Evolutionary conservation across 2,888 invertebrate genomes (phyloP), one percentile per base, ranked within the genome.

Genomic region (Oscheius onirici): DNA sequence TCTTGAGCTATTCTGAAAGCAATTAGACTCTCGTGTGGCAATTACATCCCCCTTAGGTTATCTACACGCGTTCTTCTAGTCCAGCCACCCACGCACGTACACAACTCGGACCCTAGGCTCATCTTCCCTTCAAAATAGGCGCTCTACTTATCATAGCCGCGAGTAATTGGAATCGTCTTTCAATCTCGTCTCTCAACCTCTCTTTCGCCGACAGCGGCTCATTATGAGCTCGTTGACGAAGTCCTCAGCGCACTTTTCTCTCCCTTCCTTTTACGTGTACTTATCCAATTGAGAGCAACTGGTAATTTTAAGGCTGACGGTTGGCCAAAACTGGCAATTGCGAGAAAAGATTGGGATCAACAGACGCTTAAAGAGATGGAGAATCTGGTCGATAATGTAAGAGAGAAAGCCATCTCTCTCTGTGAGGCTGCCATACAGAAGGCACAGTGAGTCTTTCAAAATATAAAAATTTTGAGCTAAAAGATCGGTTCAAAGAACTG

Each of bases 291-390:
- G 46, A 8, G 20, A 17, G 5, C n/a, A n/a, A 13, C 0, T 17
- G 20, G 6, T 24, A 22, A 22, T 22, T 66, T 66, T 41, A 22
- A 66, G 66, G 54, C 66, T 5, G 66, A 66, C 66, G 55, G 66
- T 22, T 66, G 66, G 66, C 40, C 66, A n/a, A 66, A 66, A 44
- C 24, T 66, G 2, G 66, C 54, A 20, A 17, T 66, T n/a, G 54
- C 44, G 15, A 52, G 52, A 15, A 34, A 28, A 17, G 20, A 66
- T 3, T 66, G 66, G 66, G 24, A 52, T 22, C 41, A 22, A 26
- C 40, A 66, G 17, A 41, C 52, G 1, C 13, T 52, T 6, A 51
- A 66, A 11, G 26, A 52, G 34, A 52, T 66, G 66, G 34, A 34
- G n/a, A 17, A 52, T 6, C 3, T 66, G 34, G 66, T 54, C 8